These are phyloP conservation scores for Galerucella nymphaeae DNA, from an alignment of 2,888 invertebrate genomes.

Conservation along the genomic window DNA sequence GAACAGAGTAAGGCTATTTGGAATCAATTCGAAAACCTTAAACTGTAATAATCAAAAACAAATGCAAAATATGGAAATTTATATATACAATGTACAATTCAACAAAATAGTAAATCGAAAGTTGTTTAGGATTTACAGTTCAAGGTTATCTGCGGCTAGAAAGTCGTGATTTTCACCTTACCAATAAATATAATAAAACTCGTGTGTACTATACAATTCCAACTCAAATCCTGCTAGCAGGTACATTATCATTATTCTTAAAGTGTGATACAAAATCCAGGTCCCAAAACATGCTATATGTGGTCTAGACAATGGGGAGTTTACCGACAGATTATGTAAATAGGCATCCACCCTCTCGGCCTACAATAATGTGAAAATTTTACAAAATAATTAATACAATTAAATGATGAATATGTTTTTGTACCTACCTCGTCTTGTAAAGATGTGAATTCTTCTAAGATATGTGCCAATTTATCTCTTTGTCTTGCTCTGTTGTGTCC, in stretches of 20 bases:
- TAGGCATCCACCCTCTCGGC: slow-evolving; percentile 91
- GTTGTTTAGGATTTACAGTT: too few species aligned
- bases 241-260: slow-evolving; percentile 93
- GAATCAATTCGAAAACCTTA: too few species aligned
- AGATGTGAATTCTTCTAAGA: slow-evolving; percentile 90
- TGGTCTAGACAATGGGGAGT: slow-evolving; percentile 75
- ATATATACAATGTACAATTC: too few species aligned
- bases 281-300: slow-evolving; percentile 90
- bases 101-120: too few species aligned
- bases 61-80: too few species aligned
- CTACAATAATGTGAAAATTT: slow-evolving; percentile 64
- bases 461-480: slow-evolving; percentile 89
- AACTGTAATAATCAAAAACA: too few species aligned
- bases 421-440: slow-evolving; percentile 87
- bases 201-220: slow-evolving; percentile 94
- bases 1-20: too few species aligned
- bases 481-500: slow-evolving; percentile 97
- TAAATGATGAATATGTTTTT: neutral
- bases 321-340: slow-evolving; percentile 76
- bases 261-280: slow-evolving; percentile 95
- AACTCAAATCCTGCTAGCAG: slow-evolving; percentile 94
- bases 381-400: neutral
- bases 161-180: slow-evolving; percentile 59
- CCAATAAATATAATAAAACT: slow-evolving; percentile 97
- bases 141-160: neutral